phyloP scores from a whole-genome alignment of 2,797 vertebrate genomes.

The Crenuchus spilurus region DNA sequence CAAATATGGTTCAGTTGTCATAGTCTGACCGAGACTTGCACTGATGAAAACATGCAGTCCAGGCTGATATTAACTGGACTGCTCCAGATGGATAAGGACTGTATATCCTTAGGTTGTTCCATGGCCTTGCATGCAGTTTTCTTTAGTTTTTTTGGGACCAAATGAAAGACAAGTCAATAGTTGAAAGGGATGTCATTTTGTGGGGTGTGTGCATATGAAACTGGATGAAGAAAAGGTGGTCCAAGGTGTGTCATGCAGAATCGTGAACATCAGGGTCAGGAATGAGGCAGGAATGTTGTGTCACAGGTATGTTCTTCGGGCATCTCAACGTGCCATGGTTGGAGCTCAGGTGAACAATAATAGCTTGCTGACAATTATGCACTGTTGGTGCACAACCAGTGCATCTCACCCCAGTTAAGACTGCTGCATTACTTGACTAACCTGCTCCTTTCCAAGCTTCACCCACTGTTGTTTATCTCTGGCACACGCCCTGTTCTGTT shows the following conservation, averaged over 20 bases:
- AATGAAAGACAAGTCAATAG: too few relatives aligned
- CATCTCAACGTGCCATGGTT: neutral
- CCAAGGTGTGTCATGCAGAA: constrained; percentile 34
- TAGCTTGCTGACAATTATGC: neutral
- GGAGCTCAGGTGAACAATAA: neutral
- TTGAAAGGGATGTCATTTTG: too few relatives aligned
- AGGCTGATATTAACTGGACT: too few relatives aligned
- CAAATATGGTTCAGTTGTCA: too few relatives aligned
- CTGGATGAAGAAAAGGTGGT: constrained; percentile 18
- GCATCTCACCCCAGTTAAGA: neutral
- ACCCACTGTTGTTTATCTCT: neutral
- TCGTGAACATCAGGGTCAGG: constrained; percentile 5
- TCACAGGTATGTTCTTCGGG: constrained; percentile 22
- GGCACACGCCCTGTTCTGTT: constrained; percentile 12
- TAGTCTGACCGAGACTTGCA: too few relatives aligned
- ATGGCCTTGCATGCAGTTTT: too few relatives aligned
- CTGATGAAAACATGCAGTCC: too few relatives aligned
- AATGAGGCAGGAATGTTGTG: constrained; percentile 47
- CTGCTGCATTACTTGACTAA: constrained; percentile 37
- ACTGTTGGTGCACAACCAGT: neutral
- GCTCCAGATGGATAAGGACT: too few relatives aligned
- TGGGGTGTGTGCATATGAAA: constrained; percentile 33
- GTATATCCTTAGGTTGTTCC: too few relatives aligned
- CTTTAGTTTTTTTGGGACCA: too few relatives aligned
- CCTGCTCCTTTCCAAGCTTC: constrained; percentile 31